Percentiles rank a stretch among this genome's conserved stretches.
Conservation (phyloP, 2,113 vertebrate genomes). For the Atlantisia rogersi region DNA sequence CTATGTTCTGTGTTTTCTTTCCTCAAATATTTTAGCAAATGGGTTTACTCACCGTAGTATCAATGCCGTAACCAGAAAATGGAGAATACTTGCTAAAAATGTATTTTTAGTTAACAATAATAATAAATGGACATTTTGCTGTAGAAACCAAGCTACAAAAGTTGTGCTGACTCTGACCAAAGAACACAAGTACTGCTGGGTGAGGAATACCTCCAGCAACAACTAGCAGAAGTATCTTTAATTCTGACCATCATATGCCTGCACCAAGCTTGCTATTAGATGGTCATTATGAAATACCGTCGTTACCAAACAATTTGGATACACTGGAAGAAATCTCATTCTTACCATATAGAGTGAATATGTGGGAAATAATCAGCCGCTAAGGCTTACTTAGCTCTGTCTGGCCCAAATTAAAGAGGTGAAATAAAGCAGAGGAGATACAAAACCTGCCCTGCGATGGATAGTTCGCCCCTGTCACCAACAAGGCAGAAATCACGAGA, state of each 20-base stretch:
- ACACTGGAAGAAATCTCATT: background rate
- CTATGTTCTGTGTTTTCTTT: background rate
- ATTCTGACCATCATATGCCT: background rate
- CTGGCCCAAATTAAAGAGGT: background rate
- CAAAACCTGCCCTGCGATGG: background rate
- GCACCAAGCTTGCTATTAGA: background rate
- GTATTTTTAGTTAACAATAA: background rate
- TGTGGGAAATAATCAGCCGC: background rate
- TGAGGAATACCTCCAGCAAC: background rate
- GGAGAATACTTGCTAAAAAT: background rate
- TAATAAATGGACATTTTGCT: background rate
- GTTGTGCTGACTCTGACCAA: background rate
- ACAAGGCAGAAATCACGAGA: fast-evolving
- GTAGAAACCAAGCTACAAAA: background rate
- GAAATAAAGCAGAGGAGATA: background rate
- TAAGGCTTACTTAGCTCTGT: background rate
- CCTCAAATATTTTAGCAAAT: background rate
- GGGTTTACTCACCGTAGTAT: background rate
- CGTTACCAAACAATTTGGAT: background rate
- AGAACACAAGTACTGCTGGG: background rate
- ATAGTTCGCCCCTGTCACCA: fast-evolving
- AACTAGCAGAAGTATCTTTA: background rate
- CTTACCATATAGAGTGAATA: background rate
- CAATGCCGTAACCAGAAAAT: background rate
- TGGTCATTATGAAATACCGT: background rate